Evolutionary conservation across 2,797 vertebrate genomes (phyloP).

Genomic region (Botia almorhae): DNA sequence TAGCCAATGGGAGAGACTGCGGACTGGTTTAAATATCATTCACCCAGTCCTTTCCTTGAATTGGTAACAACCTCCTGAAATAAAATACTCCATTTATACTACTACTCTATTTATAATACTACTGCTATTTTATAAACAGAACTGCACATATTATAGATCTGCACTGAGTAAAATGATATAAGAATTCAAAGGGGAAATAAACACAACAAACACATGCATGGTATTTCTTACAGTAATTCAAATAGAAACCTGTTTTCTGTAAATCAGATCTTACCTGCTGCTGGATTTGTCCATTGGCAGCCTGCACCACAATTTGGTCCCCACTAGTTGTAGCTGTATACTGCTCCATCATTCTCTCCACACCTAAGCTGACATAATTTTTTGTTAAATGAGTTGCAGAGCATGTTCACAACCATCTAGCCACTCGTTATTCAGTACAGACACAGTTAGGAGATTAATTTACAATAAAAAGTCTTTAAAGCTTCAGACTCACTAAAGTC

Average conservation of each 20-base stretch:
- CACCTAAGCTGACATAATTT: conserved; percentile 8
- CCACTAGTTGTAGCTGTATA: conserved; percentile 90
- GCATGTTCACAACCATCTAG: neutral
- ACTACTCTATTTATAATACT: too few relatives aligned
- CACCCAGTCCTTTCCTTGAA: conserved; percentile 6
- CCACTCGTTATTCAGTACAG: neutral
- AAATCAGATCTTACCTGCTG: conserved; percentile 83
- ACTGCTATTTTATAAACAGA: neutral
- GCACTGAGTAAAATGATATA: neutral
- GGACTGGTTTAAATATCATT: conserved; percentile 6
- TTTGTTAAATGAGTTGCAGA: neutral
- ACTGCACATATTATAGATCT: neutral
- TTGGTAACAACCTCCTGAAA: conserved; percentile 7
- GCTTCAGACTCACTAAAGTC: too few relatives aligned
- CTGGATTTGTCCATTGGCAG: conserved; percentile 90
- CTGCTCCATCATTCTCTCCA: conserved; percentile 86
- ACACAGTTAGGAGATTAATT: neutral
- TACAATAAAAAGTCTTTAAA: neutral
- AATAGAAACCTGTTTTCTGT: neutral
- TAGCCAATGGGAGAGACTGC: neutral
- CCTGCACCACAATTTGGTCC: conserved; percentile 96
- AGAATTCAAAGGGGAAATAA: neutral
- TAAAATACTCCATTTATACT: neutral
- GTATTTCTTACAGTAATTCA: neutral
- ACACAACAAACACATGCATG: neutral